Evolutionary conservation across 2,113 vertebrate species (phyloP).

Genomic region (Leptobrachium leishanense): DNA sequence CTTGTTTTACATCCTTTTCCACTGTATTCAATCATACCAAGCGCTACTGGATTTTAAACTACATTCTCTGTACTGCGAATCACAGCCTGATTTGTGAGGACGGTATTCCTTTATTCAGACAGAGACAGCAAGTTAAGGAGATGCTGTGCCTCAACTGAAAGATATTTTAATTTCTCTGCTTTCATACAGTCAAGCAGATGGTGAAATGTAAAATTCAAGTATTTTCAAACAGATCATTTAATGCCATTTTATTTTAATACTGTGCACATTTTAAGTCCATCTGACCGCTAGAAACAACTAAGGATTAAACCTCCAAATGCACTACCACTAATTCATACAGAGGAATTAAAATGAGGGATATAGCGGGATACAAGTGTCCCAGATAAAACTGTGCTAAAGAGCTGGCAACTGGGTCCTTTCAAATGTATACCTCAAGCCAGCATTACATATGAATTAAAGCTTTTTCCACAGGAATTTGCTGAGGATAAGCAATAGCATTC

Average conservation of each 20-base stretch:
- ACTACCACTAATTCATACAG: slow-evolving; percentile 31
- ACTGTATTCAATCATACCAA: too few relatives aligned
- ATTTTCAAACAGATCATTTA: slow-evolving; percentile 17
- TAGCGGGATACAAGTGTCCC: slow-evolving; percentile 34
- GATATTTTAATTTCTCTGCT: slow-evolving; percentile 2
- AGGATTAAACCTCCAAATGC: slow-evolving; percentile 38
- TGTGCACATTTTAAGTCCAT: slow-evolving; percentile 25
- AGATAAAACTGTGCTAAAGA: slow-evolving; percentile 25
- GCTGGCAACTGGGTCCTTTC: slow-evolving; percentile 1
- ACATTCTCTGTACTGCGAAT: too few relatives aligned
- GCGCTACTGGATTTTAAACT: too few relatives aligned
- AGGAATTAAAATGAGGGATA: slow-evolving; percentile 35
- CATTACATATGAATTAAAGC: not conserved
- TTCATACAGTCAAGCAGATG: slow-evolving; percentile 24
- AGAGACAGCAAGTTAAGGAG: too few relatives aligned
- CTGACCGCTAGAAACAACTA: slow-evolving; percentile 19
- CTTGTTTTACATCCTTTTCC: too few relatives aligned
- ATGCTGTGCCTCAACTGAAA: not conserved
- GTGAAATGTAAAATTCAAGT: slow-evolving; percentile 12
- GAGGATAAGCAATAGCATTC: not conserved
- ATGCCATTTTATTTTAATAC: slow-evolving; percentile 31
- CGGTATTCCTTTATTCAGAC: too few relatives aligned
- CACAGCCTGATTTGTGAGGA: too few relatives aligned
- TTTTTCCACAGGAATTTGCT: not conserved
- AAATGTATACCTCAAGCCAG: not conserved